Percentiles rank a stretch among this genome's conserved stretches.
Conservation (phyloP, 1,140 invertebrate species). For the Drosophila truncata region DNA sequence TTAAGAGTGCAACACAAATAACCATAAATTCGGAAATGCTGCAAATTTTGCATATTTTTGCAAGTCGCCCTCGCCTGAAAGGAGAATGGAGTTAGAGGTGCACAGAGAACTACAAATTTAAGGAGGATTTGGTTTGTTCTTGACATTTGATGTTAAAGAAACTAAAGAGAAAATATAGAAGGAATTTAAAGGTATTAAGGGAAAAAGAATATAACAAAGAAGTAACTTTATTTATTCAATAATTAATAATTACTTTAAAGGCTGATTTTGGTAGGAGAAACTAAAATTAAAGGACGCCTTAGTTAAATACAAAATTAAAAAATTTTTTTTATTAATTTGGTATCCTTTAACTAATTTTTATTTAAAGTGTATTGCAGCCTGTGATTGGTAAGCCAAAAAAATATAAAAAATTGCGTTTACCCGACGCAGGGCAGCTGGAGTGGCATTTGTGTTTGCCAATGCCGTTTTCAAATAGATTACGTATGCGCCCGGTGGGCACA, state of each 20-base stretch:
- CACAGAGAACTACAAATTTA: neutral
- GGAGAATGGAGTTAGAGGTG: constrained; percentile 1
- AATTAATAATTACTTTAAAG: neutral
- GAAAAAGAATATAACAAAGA: neutral
- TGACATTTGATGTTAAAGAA: neutral
- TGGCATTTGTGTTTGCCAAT: constrained; percentile 54
- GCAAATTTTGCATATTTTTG: constrained; percentile 81
- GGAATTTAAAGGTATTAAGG: neutral
- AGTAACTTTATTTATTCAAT: neutral
- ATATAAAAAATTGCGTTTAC: constrained; percentile 47
- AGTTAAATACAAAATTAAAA: neutral
- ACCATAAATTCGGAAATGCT: constrained; percentile 81
- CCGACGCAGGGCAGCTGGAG: constrained; percentile 30
- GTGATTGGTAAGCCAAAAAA: constrained; percentile 57
- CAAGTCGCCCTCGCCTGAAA: constrained; percentile 45
- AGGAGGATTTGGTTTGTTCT: neutral
- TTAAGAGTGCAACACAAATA: constrained; percentile 83
- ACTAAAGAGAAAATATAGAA: neutral
- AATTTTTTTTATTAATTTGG: too few relatives aligned
- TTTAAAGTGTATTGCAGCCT: neutral
- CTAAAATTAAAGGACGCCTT: too few relatives aligned
- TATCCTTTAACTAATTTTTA: neutral
- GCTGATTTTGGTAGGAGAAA: neutral
- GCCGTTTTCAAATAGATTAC: constrained; percentile 76
- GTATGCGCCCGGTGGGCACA: constrained; percentile 64